Evolutionary conservation across 2,888 invertebrate genomes (phyloP).

Genomic region (Ichneumon xanthorius): DNA sequence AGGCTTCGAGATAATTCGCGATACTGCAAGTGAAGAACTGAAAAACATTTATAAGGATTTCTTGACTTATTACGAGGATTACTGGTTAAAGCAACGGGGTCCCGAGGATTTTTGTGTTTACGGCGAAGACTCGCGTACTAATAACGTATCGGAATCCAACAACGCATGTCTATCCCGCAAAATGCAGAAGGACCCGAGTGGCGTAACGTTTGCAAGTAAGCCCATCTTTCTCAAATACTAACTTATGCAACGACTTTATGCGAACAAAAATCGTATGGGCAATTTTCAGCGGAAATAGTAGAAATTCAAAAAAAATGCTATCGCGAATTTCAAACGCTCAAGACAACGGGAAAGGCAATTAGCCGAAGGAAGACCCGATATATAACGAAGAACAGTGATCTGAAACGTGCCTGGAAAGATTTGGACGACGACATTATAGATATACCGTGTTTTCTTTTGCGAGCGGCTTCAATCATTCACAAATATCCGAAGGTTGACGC

Average conservation of each 20-base stretch:
- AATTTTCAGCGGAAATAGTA: neutral
- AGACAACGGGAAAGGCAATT: conserved; percentile 2
- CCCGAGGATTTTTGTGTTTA: neutral
- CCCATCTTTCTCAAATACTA: neutral
- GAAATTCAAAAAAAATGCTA: neutral
- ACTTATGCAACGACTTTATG: neutral
- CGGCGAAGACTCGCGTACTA: neutral
- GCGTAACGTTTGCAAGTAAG: neutral
- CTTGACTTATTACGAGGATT: neutral
- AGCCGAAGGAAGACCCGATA: neutral
- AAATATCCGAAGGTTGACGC: neutral
- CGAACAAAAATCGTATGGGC: neutral
- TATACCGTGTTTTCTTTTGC: neutral
- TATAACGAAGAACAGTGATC: neutral
- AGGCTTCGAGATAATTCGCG: neutral
- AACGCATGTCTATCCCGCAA: neutral
- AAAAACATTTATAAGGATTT: neutral
- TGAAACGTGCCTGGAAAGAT: neutral
- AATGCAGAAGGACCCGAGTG: neutral
- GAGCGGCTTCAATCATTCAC: neutral
- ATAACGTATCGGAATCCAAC: neutral
- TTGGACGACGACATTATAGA: neutral
- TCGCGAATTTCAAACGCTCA: neutral
- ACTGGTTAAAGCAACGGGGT: neutral
- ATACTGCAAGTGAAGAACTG: neutral